These are phyloP conservation scores for Pholis gunnellus DNA, from an alignment of 2,113 vertebrate species.

Conservation along the genomic window DNA sequence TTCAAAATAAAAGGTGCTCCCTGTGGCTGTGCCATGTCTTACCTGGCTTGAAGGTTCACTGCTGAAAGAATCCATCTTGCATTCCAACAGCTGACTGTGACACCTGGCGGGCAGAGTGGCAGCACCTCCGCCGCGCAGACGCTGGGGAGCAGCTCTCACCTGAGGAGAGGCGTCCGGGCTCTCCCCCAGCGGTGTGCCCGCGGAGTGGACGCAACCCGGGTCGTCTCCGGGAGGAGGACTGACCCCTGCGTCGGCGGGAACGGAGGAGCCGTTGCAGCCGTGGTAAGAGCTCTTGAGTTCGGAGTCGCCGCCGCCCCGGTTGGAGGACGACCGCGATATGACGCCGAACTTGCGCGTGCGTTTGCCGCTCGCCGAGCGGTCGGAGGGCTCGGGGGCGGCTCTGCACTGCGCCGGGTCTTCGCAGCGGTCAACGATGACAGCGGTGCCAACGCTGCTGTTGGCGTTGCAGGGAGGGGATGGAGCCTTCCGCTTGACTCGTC, in stretches of 20 bases:
- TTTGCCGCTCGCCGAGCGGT: slow-evolving; percentile 83
- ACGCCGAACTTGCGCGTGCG: slow-evolving; percentile 96
- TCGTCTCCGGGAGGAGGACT: slow-evolving; percentile 60
- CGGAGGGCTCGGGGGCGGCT: slow-evolving; percentile 71
- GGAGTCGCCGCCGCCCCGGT: slow-evolving; percentile 73
- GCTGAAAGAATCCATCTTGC: slow-evolving; percentile 79
- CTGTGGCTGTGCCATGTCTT: slow-evolving; percentile 40
- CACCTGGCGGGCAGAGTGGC: slow-evolving; percentile 71
- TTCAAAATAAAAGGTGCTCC: background rate
- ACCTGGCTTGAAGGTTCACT: slow-evolving; percentile 86
- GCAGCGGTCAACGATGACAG: slow-evolving; percentile 74
- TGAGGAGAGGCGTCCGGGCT: slow-evolving; percentile 37
- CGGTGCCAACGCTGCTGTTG: slow-evolving; percentile 78
- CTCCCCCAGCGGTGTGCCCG: slow-evolving; percentile 44
- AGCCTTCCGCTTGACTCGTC: slow-evolving; percentile 94
- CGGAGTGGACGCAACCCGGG: slow-evolving; percentile 37
- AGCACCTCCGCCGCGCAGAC: slow-evolving; percentile 53
- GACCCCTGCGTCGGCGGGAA: slow-evolving; percentile 78
- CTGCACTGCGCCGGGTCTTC: slow-evolving; percentile 79
- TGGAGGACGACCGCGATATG: slow-evolving; percentile 86
- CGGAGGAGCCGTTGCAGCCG: background rate
- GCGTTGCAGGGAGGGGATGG: slow-evolving; percentile 86
- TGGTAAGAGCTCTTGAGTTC: slow-evolving; percentile 49
- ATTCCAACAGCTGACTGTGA: slow-evolving; percentile 80
- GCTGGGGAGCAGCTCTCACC: slow-evolving; percentile 45